Evolutionary conservation across 2,888 invertebrate genomes (phyloP).

Genomic region (Acrobasis suavella): DNA sequence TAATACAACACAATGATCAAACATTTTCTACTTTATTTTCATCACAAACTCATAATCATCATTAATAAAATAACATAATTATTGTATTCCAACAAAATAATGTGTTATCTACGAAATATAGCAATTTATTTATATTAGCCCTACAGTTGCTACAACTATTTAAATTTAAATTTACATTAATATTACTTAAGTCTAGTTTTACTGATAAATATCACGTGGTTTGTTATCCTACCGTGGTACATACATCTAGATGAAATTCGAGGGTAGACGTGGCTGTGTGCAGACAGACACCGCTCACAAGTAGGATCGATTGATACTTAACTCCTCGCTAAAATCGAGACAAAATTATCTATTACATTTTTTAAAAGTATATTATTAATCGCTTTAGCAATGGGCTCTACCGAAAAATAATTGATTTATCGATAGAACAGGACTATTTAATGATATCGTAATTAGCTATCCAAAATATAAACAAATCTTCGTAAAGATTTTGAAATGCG

Average conservation of each 20-base stretch:
- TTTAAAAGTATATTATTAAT: no score
- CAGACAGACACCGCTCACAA: neutral
- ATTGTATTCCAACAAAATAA: constrained; percentile 48
- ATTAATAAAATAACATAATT: constrained; percentile 56
- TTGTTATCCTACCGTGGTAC: constrained; percentile 57
- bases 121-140: constrained; percentile 50
- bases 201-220: constrained; percentile 76
- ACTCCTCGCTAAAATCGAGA: no score
- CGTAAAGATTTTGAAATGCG: no score
- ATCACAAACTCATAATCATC: constrained; percentile 67
- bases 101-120: constrained; percentile 56
- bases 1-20: constrained; percentile 49
- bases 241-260: constrained; percentile 32
- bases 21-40: constrained; percentile 70
- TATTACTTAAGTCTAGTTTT: constrained; percentile 58
- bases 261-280: neutral
- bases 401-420: neutral
- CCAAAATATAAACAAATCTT: neutral
- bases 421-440: neutral
- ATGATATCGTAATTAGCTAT: neutral
- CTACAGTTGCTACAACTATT: constrained; percentile 49
- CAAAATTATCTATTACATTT: no score
- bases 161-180: constrained; percentile 59
- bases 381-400: no score
- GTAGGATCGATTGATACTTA: no score